These are phyloP conservation scores for Monopis laevigella DNA, from an alignment of 2,888 invertebrate genomes.

Conservation along the genomic window DNA sequence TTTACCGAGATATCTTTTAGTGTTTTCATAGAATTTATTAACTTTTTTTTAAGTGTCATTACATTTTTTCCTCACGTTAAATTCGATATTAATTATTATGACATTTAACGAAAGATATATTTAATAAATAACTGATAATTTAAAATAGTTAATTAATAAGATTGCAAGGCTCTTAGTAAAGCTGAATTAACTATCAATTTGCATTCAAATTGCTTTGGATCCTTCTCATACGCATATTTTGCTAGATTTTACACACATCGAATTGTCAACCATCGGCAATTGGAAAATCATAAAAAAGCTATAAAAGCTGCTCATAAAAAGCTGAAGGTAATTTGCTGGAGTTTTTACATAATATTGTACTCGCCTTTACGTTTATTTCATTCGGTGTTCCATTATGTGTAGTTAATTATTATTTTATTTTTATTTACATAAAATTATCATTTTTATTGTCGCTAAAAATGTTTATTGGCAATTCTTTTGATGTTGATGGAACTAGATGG, in stretches of 20 bases:
- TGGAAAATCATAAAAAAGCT: slow-evolving; percentile 55
- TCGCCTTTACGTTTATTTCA: slow-evolving; percentile 1
- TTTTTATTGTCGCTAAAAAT: not conserved
- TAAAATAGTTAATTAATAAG: slow-evolving; percentile 8
- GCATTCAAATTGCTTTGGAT: slow-evolving; percentile 48
- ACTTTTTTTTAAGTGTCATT: too few species aligned
- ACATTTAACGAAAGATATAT: not conserved
- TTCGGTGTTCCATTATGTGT: not conserved
- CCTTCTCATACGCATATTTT: slow-evolving; percentile 43
- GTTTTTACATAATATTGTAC: slow-evolving; percentile 24
- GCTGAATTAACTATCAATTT: slow-evolving; percentile 42
- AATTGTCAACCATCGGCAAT: slow-evolving; percentile 56
- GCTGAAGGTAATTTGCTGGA: slow-evolving; percentile 40
- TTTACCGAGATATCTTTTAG: too few species aligned
- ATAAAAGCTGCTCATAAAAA: slow-evolving; percentile 59
- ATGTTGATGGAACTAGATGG: too few species aligned
- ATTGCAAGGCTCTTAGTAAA: slow-evolving; percentile 17
- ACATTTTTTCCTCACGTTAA: not conserved
- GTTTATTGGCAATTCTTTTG: too few species aligned
- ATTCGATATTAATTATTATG: not conserved
- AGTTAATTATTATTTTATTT: not conserved
- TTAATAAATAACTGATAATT: too few species aligned
- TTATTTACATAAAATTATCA: slow-evolving; percentile 7
- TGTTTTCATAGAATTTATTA: too few species aligned
- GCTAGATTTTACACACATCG: slow-evolving; percentile 55